Conservation (phyloP, 1,140 invertebrate species). For the Panulirus ornatus region DNA sequence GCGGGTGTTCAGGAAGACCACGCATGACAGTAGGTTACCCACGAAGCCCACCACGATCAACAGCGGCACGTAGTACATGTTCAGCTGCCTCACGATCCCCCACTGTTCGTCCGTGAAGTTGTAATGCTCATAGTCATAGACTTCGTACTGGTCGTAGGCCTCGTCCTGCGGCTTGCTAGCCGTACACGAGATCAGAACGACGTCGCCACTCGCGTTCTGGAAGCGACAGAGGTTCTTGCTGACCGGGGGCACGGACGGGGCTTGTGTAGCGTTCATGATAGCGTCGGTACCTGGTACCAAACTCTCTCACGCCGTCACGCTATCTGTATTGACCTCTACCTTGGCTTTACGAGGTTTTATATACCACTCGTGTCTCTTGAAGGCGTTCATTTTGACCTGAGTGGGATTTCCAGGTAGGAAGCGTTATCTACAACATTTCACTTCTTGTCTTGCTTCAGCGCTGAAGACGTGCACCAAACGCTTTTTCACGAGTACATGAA, state of each 20-base stretch:
- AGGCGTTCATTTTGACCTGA: background rate
- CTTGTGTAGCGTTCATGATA: slow-evolving; percentile 8
- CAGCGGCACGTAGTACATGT: slow-evolving; percentile 80
- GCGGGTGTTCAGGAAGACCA: slow-evolving; percentile 86
- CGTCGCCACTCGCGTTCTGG: slow-evolving; percentile 33
- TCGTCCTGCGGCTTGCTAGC: background rate
- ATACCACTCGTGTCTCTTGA: background rate
- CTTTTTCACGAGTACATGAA: too few relatives aligned
- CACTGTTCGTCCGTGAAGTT: slow-evolving; percentile 67
- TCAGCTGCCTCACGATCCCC: slow-evolving; percentile 50
- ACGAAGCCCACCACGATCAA: slow-evolving; percentile 84
- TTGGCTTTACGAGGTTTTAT: background rate
- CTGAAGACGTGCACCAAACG: too few relatives aligned
- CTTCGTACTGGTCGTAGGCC: background rate
- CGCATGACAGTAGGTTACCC: slow-evolving; percentile 85
- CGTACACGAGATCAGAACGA: slow-evolving; percentile 6
- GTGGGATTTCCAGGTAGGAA: too few relatives aligned
- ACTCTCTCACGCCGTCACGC: background rate
- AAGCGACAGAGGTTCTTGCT: slow-evolving; percentile 50
- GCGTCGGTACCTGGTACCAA: background rate
- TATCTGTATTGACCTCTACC: background rate
- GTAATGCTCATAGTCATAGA: slow-evolving; percentile 52
- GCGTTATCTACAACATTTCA: too few relatives aligned
- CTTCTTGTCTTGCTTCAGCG: too few relatives aligned
- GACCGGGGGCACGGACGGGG: background rate